phyloP scores from a whole-genome alignment of 1,140 invertebrate species.

The Vanessa tameamea region DNA sequence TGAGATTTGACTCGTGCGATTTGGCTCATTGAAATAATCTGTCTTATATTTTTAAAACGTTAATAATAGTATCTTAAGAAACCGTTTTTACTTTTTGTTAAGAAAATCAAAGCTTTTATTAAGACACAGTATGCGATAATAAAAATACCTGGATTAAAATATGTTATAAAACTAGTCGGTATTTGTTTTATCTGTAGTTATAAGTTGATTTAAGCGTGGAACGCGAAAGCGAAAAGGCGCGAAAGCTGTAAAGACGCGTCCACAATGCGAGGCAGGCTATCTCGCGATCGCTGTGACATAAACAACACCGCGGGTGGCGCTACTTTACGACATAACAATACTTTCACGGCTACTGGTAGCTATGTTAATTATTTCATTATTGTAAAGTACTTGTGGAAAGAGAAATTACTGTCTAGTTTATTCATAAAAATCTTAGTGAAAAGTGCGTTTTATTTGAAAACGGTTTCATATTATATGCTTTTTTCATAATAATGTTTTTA shows the following conservation, averaged over 20 bases:
- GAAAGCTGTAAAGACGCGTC: conserved; percentile 40
- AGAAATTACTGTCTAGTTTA: not conserved
- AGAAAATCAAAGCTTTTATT: not conserved
- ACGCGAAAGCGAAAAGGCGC: conserved; percentile 33
- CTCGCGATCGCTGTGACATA: conserved; percentile 59
- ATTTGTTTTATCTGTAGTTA: conserved; percentile 1
- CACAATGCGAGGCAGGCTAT: conserved; percentile 46
- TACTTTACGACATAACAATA: conserved; percentile 58
- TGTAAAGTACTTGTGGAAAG: conserved; percentile 1
- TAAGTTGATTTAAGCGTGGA: not conserved
- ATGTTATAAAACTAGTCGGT: too few relatives aligned
- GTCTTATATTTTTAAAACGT: not conserved
- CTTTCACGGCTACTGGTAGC: conserved; percentile 43
- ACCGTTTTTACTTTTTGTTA: not conserved
- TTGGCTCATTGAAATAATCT: conserved; percentile 35
- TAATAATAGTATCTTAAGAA: not conserved
- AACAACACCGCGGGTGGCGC: conserved; percentile 68
- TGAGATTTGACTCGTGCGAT: conserved; percentile 60
- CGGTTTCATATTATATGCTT: too few relatives aligned
- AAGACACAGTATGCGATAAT: not conserved
- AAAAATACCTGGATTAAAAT: not conserved
- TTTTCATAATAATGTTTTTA: too few relatives aligned
- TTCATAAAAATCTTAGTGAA: too few relatives aligned
- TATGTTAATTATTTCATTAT: conserved; percentile 43
- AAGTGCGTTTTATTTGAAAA: too few relatives aligned